Percentiles rank a stretch among this genome's conserved stretches.
These are phyloP conservation scores for Hormaphis cornu DNA, from an alignment of 1,140 invertebrate genomes.

Conservation along the genomic window DNA sequence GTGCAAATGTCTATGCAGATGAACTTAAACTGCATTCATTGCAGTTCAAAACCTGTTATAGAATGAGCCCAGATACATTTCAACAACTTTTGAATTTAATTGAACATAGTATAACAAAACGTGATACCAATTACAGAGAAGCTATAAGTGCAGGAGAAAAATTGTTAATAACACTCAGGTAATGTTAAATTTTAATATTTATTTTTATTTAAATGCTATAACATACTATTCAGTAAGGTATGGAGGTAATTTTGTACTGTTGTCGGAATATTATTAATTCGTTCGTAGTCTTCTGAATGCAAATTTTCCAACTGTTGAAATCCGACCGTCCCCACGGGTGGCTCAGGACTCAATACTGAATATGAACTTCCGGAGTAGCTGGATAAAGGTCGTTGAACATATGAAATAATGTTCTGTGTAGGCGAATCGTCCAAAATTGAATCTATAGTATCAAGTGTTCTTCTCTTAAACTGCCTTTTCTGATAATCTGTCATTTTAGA, in stretches of 20 bases:
- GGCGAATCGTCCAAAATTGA: neutral
- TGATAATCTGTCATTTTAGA: conserved; percentile 28
- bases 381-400: conserved; percentile 3
- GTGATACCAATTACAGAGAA: neutral
- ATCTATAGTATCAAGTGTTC: conserved; percentile 1
- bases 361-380: conserved; percentile 7
- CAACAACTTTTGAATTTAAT: conserved; percentile 7
- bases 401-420: neutral
- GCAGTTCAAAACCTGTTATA: conserved; percentile 7
- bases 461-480: conserved; percentile 15
- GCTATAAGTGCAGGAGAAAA: conserved; percentile 8
- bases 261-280: conserved; percentile 7
- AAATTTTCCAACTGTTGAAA: conserved; percentile 1
- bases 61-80: conserved; percentile 11
- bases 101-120: neutral
- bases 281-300: neutral
- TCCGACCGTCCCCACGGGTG: neutral
- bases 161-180: conserved; percentile 2
- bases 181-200: conserved; percentile 11
- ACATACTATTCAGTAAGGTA: neutral
- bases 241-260: neutral
- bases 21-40: conserved; percentile 3
- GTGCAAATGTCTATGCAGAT: conserved; percentile 4
- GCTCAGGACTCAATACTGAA: neutral
- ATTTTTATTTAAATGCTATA: neutral